Percentiles rank a stretch among this genome's conserved stretches.
Conservation (phyloP, 1,140 invertebrate genomes). For the Cryptotermes secundus region DNA sequence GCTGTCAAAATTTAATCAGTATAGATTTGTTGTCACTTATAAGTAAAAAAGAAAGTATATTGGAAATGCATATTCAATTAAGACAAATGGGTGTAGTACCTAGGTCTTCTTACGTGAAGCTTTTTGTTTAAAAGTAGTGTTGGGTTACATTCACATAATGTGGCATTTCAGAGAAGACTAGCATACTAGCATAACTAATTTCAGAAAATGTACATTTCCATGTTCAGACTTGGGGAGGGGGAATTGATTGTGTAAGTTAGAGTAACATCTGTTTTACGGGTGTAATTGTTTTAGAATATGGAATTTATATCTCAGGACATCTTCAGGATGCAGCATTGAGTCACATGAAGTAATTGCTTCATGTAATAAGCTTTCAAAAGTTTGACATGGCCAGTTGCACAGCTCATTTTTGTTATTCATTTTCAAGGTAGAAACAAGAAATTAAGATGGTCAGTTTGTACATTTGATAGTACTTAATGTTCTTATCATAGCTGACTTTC, state of each 20-base stretch:
- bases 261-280: neutral
- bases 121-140: neutral
- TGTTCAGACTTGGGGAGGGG: neutral
- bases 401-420: neutral
- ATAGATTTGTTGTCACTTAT: neutral
- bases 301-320: neutral
- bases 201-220: conserved; percentile 1
- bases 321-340: neutral
- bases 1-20: neutral
- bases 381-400: conserved; percentile 6
- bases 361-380: neutral
- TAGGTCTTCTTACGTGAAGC: conserved; percentile 10
- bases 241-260: neutral
- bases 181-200: neutral
- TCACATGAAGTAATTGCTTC: neutral
- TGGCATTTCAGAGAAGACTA: neutral
- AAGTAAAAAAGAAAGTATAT: neutral
- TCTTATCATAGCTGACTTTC: too few relatives aligned
- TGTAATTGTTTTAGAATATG: neutral
- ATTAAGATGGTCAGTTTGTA: too few relatives aligned
- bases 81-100: conserved; percentile 4
- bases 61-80: conserved; percentile 27
- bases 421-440: too few relatives aligned
- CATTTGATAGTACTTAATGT: too few relatives aligned
- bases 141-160: neutral